Conservation (phyloP, 2,888 invertebrate genomes). For the Idaea biselata region DNA sequence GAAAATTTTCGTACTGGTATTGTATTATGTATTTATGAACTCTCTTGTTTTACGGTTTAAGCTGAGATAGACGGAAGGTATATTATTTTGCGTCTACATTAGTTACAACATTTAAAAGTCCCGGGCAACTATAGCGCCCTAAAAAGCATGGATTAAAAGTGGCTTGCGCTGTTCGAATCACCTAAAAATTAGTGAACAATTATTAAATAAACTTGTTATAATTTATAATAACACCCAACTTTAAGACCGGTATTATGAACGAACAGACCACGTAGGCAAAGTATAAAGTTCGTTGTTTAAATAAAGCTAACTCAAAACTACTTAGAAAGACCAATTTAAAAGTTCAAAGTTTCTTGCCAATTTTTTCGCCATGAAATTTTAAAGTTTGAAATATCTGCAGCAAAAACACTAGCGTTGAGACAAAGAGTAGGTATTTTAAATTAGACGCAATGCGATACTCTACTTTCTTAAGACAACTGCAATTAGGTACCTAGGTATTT, state of each 20-base stretch:
- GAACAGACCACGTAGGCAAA: neutral
- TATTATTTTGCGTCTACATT: too few species aligned
- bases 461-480: neutral
- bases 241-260: neutral
- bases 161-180: too few species aligned
- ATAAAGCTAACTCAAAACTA: neutral
- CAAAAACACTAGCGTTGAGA: neutral
- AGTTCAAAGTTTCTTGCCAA: neutral
- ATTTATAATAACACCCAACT: neutral
- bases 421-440: neutral
- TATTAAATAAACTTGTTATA: too few species aligned
- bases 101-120: too few species aligned
- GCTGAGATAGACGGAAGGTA: too few species aligned
- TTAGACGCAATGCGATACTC: neutral
- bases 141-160: too few species aligned
- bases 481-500: neutral
- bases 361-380: neutral
- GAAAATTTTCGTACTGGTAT: neutral
- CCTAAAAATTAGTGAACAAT: too few species aligned
- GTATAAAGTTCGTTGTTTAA: neutral
- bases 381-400: neutral
- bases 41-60: too few species aligned
- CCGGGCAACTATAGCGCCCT: too few species aligned
- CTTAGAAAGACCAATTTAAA: neutral
- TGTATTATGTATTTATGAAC: too few species aligned